phyloP scores from a whole-genome alignment of 2,888 invertebrate species.

The Caradrina clavipalpis region DNA sequence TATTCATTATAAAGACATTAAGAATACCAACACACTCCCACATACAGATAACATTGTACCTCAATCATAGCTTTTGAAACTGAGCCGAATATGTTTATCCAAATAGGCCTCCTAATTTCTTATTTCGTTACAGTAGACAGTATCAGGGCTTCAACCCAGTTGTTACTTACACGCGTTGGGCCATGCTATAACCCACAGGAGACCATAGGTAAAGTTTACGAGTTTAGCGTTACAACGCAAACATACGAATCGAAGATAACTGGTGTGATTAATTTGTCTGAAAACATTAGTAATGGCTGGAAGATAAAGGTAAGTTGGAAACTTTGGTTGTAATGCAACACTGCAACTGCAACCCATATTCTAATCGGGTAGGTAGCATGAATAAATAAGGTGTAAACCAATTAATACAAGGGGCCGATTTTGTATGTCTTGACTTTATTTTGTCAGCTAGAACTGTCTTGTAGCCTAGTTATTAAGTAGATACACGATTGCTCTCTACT shows the following conservation, averaged over 20 bases:
- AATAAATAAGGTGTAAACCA: too few species aligned
- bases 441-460: too few species aligned
- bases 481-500: neutral
- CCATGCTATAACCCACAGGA: conserved; percentile 64
- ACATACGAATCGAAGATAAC: conserved; percentile 70
- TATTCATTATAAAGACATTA: conserved; percentile 47
- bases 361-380: too few species aligned
- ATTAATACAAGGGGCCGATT: too few species aligned
- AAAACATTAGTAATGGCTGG: conserved; percentile 76
- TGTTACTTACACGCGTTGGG: conserved; percentile 72
- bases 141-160: conserved; percentile 69
- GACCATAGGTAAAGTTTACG: conserved; percentile 64
- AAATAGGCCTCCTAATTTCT: conserved; percentile 15
- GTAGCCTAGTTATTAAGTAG: too few species aligned
- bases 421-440: too few species aligned
- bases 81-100: conserved; percentile 20
- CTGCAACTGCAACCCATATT: too few species aligned
- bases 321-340: too few species aligned
- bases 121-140: neutral
- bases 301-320: conserved; percentile 68
- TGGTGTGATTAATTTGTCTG: conserved; percentile 71
- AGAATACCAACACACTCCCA: neutral
- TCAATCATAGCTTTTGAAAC: conserved; percentile 3
- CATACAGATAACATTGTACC: neutral
- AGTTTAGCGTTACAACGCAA: conserved; percentile 71